Evolutionary conservation across 1,140 invertebrate species (phyloP).

Genomic region (Drosophila quadrilineata): DNA sequence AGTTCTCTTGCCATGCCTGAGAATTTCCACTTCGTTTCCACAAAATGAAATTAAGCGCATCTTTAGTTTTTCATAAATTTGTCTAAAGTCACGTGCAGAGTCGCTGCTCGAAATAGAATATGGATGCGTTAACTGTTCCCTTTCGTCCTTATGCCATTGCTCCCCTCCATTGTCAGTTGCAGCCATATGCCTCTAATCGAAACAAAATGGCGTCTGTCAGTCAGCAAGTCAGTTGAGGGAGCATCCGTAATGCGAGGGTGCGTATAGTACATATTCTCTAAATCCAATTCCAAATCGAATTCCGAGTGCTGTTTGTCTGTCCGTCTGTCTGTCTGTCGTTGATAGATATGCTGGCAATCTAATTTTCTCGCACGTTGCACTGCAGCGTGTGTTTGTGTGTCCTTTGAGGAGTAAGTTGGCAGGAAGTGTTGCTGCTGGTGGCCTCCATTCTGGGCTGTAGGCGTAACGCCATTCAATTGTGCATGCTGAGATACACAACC

Average conservation of each 20-base stretch:
- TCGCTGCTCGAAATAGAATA: slow-evolving; percentile 23
- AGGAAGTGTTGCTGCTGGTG: slow-evolving; percentile 28
- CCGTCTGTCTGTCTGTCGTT: too few species aligned
- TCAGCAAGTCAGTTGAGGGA: slow-evolving; percentile 19
- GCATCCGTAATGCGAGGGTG: not conserved
- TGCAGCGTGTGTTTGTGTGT: slow-evolving; percentile 30
- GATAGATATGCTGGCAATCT: slow-evolving; percentile 58
- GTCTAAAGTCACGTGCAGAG: slow-evolving; percentile 59
- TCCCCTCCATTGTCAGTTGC: slow-evolving; percentile 12
- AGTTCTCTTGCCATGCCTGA: too few species aligned
- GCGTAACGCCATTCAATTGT: slow-evolving; percentile 68
- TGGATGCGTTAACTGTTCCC: slow-evolving; percentile 33
- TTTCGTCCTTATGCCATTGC: not conserved
- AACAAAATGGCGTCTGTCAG: slow-evolving; percentile 44
- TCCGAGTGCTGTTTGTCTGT: slow-evolving; percentile 39
- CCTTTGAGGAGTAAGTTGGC: too few species aligned
- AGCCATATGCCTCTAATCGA: slow-evolving; percentile 37
- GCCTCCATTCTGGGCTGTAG: slow-evolving; percentile 20
- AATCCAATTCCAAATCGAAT: slow-evolving; percentile 7
- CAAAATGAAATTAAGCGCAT: too few species aligned
- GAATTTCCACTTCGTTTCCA: too few species aligned
- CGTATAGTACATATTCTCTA: not conserved
- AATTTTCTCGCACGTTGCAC: slow-evolving; percentile 35
- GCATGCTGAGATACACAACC: slow-evolving; percentile 36
- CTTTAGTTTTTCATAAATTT: slow-evolving; percentile 20